Evolutionary conservation across 1,140 invertebrate genomes (phyloP).

Genomic region (Goniozus legneri): DNA sequence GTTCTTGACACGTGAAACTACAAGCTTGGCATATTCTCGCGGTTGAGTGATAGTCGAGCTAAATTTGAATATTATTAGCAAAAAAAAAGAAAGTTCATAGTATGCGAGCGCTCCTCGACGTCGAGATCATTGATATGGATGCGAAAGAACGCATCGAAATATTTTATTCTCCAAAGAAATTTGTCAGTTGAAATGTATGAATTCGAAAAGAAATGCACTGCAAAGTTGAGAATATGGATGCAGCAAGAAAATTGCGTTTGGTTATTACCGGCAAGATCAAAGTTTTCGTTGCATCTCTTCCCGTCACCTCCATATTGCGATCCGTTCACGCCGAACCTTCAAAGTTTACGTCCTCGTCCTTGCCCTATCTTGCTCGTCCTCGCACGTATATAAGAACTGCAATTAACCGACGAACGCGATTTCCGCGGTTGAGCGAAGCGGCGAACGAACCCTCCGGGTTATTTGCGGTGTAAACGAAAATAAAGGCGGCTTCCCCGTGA

Average conservation of each 20-base stretch:
- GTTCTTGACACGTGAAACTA: too few species aligned
- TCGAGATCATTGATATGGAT: too few species aligned
- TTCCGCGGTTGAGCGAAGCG: conserved; percentile 1
- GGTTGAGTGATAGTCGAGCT: too few species aligned
- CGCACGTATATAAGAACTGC: conserved; percentile 20
- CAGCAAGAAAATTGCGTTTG: conserved; percentile 28
- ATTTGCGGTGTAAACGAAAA: conserved; percentile 31
- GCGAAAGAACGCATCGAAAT: too few species aligned
- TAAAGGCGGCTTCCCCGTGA: conserved; percentile 7
- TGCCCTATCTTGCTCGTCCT: neutral
- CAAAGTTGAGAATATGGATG: neutral
- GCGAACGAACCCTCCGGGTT: conserved; percentile 15
- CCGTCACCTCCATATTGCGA: neutral
- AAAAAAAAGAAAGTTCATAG: neutral
- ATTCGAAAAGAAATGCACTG: neutral
- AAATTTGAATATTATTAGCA: neutral
- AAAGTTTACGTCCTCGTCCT: neutral
- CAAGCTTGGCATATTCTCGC: too few species aligned
- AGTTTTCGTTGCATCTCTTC: conserved; percentile 14
- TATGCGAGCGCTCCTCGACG: too few species aligned
- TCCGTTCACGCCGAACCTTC: neutral
- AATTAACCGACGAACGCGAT: conserved; percentile 21
- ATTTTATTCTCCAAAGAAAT: too few species aligned
- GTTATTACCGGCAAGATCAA: conserved; percentile 33
- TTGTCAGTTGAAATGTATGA: neutral